phyloP scores from a whole-genome alignment of 2,113 vertebrate genomes.

The Lipophrys pholis region DNA sequence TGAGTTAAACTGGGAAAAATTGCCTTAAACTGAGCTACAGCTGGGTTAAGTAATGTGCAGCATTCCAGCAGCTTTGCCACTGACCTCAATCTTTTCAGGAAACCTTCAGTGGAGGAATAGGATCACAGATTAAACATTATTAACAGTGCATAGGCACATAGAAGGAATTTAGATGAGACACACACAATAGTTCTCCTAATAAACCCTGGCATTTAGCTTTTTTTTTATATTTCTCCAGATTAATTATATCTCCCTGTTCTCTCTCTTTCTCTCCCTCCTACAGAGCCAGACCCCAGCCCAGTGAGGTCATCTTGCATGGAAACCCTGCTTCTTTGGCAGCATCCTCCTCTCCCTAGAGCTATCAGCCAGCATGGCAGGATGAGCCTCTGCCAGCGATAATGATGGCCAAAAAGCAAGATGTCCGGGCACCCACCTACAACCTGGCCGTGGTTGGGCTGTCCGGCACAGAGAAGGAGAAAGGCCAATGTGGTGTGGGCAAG shows the following conservation, averaged over 20 bases:
- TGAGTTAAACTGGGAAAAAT: constrained; percentile 42
- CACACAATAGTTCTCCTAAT: constrained; percentile 46
- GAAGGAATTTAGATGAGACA: constrained; percentile 41
- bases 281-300: constrained; percentile 62
- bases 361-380: constrained; percentile 88
- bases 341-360: constrained; percentile 74
- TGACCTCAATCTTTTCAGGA: constrained; percentile 76
- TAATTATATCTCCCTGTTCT: constrained; percentile 45
- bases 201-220: constrained; percentile 31
- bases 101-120: constrained; percentile 61
- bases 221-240: constrained; percentile 27
- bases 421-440: constrained; percentile 93
- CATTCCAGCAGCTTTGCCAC: constrained; percentile 63
- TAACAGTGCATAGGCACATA: constrained; percentile 40
- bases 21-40: constrained; percentile 48
- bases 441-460: constrained; percentile 96
- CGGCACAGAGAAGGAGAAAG: constrained; percentile 98
- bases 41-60: constrained; percentile 56
- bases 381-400: constrained; percentile 87
- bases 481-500: constrained; percentile 95
- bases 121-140: constrained; percentile 70
- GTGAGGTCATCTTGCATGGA: constrained; percentile 79
- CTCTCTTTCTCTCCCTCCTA: constrained; percentile 43
- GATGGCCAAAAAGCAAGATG: constrained; percentile 99
- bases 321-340: constrained; percentile 64